phyloP scores from a whole-genome alignment of 2,797 vertebrate genomes.

The Heliangelus exortis region DNA sequence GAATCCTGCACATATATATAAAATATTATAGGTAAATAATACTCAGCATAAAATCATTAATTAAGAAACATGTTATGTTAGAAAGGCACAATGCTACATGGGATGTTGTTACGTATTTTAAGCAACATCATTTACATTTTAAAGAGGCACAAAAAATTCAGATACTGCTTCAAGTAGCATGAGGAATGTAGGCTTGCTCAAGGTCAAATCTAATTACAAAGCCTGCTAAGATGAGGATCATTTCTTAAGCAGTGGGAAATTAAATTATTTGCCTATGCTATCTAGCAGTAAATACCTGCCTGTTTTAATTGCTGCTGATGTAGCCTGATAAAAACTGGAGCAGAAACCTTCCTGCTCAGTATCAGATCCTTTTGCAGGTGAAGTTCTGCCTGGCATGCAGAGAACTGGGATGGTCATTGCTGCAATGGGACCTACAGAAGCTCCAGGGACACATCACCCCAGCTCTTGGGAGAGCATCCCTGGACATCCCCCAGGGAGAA shows the following conservation, averaged over 20 bases:
- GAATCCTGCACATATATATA: background rate
- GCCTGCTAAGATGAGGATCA: background rate
- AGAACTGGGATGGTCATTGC: background rate
- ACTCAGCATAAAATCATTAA: background rate
- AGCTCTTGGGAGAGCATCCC: background rate
- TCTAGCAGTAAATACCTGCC: conserved; percentile 50
- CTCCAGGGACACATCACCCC: background rate
- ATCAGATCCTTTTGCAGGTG: background rate
- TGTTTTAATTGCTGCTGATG: conserved; percentile 53
- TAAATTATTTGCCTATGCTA: conserved; percentile 22
- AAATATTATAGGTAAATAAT: background rate
- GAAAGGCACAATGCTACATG: background rate
- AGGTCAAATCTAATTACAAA: conserved; percentile 62
- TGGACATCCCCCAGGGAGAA: background rate
- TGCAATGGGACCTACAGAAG: background rate
- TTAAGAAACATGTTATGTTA: background rate
- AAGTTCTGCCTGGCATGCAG: background rate
- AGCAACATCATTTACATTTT: background rate
- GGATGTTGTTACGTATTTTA: background rate
- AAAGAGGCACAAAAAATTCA: background rate
- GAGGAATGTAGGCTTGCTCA: background rate
- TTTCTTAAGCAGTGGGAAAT: conserved; percentile 33
- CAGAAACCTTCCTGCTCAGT: background rate
- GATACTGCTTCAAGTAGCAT: background rate
- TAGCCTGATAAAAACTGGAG: conserved; percentile 10